Evolutionary conservation across 2,113 vertebrate species (phyloP).

Genomic region (Microcebus lehilahytsara): DNA sequence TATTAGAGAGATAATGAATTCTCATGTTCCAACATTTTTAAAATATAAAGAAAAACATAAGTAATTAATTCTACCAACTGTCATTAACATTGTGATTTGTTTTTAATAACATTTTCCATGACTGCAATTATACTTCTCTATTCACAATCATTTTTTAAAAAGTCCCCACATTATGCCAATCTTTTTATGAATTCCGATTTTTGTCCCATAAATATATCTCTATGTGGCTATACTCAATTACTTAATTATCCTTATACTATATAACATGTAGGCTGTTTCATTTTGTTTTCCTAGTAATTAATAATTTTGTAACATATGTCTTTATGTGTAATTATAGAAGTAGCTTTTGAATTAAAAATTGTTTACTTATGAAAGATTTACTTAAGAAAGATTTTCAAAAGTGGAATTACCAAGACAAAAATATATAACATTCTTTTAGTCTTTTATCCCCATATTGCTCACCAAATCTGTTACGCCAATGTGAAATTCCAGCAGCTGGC

Average conservation of each 20-base stretch:
- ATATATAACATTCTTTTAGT: neutral
- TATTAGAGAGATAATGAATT: neutral
- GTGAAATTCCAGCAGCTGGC: neutral
- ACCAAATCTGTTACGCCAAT: neutral
- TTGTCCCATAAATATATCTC: neutral
- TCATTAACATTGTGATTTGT: neutral
- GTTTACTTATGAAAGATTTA: constrained; percentile 7
- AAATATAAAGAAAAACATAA: neutral
- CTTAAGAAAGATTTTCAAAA: neutral
- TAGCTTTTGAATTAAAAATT: neutral
- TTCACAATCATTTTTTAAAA: neutral
- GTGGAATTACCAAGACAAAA: neutral
- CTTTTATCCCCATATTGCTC: neutral
- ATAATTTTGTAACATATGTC: neutral
- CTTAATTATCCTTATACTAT: neutral
- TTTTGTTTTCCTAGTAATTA: constrained; percentile 23
- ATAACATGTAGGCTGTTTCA: neutral
- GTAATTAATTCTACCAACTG: neutral
- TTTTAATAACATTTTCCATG: neutral
- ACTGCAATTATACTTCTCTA: neutral
- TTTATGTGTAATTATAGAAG: neutral
- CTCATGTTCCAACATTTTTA: neutral
- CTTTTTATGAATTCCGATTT: neutral
- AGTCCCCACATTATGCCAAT: neutral
- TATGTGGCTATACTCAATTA: neutral